Percentiles rank a stretch among this genome's conserved stretches.
phyloP scores from a whole-genome alignment of 92 coral and sea anemone genomes.

The Palythoa grandiflora region DNA sequence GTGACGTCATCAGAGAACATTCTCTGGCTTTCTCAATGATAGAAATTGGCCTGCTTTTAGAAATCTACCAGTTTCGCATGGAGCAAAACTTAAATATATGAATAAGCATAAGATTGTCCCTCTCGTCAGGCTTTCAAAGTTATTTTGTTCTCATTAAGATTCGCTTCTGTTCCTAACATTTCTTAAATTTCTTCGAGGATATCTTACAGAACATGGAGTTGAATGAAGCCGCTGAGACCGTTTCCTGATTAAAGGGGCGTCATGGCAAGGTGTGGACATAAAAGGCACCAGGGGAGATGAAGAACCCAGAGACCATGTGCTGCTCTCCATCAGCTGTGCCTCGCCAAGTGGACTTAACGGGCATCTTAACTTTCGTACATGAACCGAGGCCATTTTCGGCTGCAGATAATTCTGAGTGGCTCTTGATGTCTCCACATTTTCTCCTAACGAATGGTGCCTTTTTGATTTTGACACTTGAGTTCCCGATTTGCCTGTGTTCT shows the following conservation, averaged over 20 bases:
- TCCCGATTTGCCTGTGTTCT: slow-evolving; percentile 1
- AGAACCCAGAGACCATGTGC: neutral
- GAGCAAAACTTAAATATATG: no score
- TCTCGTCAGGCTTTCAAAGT: neutral
- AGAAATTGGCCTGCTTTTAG: no score
- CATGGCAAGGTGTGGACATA: neutral
- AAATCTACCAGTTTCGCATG: no score
- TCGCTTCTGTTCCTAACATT: slow-evolving; percentile 3
- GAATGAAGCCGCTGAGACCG: neutral
- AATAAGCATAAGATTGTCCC: neutral
- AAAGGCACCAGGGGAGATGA: neutral
- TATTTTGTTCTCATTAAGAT: neutral
- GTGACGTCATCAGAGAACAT: no score
- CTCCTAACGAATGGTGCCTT: neutral
- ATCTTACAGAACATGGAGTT: slow-evolving; percentile 10
- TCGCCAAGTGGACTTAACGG: neutral
- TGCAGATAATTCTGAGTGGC: neutral
- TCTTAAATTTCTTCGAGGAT: neutral
- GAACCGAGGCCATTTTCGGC: neutral
- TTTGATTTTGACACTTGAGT: neutral
- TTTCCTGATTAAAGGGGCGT: neutral
- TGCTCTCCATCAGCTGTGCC: neutral
- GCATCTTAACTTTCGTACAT: neutral
- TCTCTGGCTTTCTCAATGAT: no score
- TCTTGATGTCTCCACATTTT: neutral